phyloP scores from a whole-genome alignment of 2,797 vertebrate genomes.

The Sebastes kiyomatsui region DNA sequence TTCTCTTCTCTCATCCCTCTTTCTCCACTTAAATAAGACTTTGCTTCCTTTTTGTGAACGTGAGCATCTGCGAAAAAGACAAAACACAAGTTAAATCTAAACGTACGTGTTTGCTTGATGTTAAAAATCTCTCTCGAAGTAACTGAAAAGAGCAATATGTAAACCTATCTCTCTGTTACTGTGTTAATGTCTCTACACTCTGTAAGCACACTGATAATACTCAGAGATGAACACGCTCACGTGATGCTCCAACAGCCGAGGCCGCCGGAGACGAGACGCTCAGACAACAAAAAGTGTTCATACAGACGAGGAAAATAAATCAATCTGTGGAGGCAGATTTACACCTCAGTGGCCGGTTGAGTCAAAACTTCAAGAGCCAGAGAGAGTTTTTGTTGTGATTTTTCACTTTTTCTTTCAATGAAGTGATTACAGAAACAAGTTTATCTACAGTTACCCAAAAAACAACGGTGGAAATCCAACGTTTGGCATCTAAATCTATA shows the following conservation, averaged over 20 bases:
- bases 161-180: conserved; percentile 47
- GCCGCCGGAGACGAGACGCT: not conserved
- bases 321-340: too few relatives aligned
- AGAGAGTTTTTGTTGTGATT: not conserved
- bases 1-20: conserved; percentile 21
- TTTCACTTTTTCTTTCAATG: not conserved
- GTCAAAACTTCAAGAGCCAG: not conserved
- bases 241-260: not conserved
- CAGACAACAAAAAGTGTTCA: not conserved
- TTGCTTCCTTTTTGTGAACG: conserved; percentile 57
- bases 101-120: conserved; percentile 56
- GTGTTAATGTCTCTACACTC: conserved; percentile 54
- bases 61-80: conserved; percentile 42
- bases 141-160: conserved; percentile 71
- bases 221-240: conserved; percentile 17
- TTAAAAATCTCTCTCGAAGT: conserved; percentile 49
- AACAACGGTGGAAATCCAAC: not conserved
- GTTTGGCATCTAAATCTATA: not conserved
- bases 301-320: too few relatives aligned
- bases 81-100: conserved; percentile 24
- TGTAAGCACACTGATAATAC: conserved; percentile 30
- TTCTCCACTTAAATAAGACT: conserved; percentile 25
- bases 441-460: not conserved
- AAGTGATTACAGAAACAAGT: not conserved
- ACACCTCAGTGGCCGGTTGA: not conserved